These are phyloP conservation scores for Microplitis demolitor DNA, from an alignment of 1,140 invertebrate genomes.

Conservation along the genomic window DNA sequence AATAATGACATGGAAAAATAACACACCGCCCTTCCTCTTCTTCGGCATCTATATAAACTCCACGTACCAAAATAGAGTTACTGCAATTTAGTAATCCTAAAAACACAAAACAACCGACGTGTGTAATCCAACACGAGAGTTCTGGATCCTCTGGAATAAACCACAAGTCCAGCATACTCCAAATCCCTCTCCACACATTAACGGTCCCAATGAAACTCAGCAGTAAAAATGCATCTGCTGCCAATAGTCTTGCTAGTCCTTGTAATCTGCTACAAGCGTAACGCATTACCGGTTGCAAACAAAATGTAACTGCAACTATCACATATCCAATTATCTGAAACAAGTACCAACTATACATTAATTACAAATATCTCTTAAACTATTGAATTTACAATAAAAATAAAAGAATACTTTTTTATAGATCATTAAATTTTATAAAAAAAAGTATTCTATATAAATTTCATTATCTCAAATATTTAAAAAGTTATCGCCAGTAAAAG, in stretches of 20 bases:
- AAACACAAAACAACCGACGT: constrained; percentile 73
- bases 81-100: constrained; percentile 81
- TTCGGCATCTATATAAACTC: constrained; percentile 83
- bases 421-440: too few species aligned
- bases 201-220: constrained; percentile 80
- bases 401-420: too few species aligned
- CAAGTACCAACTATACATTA: constrained; percentile 21
- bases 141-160: constrained; percentile 76
- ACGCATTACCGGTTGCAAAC: constrained; percentile 73
- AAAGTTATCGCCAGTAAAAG: too few species aligned
- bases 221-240: constrained; percentile 77
- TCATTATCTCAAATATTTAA: too few species aligned
- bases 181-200: constrained; percentile 86
- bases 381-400: too few species aligned
- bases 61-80: constrained; percentile 81
- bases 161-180: constrained; percentile 80
- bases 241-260: constrained; percentile 69
- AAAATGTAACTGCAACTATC: constrained; percentile 73
- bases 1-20: constrained; percentile 80
- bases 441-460: too few species aligned
- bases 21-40: constrained; percentile 80
- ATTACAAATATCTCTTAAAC: background rate
- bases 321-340: constrained; percentile 77
- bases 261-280: constrained; percentile 69
- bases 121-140: constrained; percentile 78